Percentiles rank a stretch among this genome's conserved stretches.
Evolutionary conservation across 23 tunicate species (phyloP).

Genomic region (Halocynthia roretzi): DNA sequence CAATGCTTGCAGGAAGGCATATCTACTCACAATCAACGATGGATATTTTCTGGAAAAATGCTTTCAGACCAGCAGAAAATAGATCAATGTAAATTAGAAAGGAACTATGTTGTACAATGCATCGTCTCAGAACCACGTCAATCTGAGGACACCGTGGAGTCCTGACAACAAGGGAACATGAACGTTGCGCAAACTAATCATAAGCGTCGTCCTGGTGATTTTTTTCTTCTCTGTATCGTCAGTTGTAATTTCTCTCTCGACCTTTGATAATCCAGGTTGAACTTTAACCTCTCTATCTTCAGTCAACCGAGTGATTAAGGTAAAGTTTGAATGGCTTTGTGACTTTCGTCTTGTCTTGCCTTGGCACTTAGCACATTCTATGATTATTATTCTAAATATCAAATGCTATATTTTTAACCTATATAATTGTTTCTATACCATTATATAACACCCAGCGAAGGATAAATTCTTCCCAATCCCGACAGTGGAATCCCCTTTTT

Average conservation of each 20-base stretch:
- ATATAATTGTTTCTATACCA: too few species aligned
- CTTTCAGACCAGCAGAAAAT: conserved; percentile 36
- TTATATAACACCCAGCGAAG: too few species aligned
- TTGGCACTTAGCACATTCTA: too few species aligned
- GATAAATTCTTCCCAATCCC: too few species aligned
- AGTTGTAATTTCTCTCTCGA: background rate
- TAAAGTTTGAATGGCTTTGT: too few species aligned
- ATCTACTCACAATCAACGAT: conserved; percentile 31
- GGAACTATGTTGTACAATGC: conserved; percentile 62
- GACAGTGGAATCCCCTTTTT: too few species aligned
- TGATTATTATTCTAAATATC: too few species aligned
- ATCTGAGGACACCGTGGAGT: background rate
- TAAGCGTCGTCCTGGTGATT: background rate
- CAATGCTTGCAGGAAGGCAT: conserved; percentile 38
- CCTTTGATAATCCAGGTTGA: background rate
- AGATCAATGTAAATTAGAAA: conserved; percentile 54
- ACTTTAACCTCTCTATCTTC: too few species aligned
- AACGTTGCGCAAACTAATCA: background rate
- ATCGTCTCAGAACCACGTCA: conserved; percentile 3
- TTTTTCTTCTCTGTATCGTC: background rate
- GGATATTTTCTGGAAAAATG: conserved; percentile 75
- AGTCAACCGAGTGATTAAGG: too few species aligned
- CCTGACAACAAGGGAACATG: background rate
- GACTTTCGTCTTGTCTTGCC: too few species aligned
- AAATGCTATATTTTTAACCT: too few species aligned